Base-by-base conservation (phyloP, 1,140 invertebrate species). In the Meloidogyne floridensis region DNA sequence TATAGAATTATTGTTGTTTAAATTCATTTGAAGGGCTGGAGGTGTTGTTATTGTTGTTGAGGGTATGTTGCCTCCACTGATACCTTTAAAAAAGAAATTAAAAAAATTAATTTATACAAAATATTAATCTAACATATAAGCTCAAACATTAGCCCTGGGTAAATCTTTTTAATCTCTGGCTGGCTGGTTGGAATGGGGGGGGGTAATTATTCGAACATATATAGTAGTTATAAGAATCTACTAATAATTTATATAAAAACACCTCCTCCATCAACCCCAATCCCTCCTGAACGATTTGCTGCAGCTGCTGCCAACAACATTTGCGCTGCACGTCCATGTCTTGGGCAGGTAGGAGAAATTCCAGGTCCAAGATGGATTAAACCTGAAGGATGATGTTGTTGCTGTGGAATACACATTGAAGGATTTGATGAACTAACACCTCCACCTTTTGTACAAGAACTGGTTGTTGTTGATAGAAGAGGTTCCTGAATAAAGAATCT, bases 321-420 rank as follows among this genome's bases (percentile, higher is more conserved):
- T 82, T 89, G 86, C 53, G 89, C 87, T 9, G 87, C 85, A 65
- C 87, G 73, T 65, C 88, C 88, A 76, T 89, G 88, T 59, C 88
- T 69, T 47, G 88, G 88, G 81, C 88, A 89, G 8, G 88, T 89
- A 0, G 88, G 88, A 4, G 80, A 82, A 15, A 89, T 88, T 10
- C 86, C 89, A 32, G 86, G 82, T 3, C 72, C 82, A 32, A 82
- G 81, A 47, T 72, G 56, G 9, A 81, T 81, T 71, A 80, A 65
- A 32, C 83, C 82, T 11, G 77, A 51, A 32, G 77, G 77, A n/a
- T 78, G 76, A 18, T 47, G 47, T 9, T 65, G 56, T 15, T 13
- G 59, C n/a, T 65, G 59, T 32, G 32, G 32, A 65, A 65, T n/a
- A 65, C 7, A 7, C 59, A 65, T 65, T 65, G 59, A 65, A 18